Evolutionary conservation across 2,888 invertebrate species (phyloP).

Genomic region (Anthophora plumipes): DNA sequence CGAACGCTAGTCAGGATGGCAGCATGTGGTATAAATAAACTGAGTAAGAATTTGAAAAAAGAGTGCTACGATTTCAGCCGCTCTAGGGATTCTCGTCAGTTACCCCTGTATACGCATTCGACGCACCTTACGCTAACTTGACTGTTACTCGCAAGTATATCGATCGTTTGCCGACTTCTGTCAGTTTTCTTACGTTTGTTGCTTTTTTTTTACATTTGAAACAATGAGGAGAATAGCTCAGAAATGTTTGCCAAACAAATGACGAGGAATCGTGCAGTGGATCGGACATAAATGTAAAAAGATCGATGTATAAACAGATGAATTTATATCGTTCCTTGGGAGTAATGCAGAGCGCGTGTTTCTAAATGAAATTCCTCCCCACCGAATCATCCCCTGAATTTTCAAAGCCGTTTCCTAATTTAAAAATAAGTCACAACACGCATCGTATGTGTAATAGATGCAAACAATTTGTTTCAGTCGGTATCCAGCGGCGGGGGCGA

Average conservation of each 20-base stretch:
- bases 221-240: not conserved
- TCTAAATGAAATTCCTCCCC: too few relatives aligned
- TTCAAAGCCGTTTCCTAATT: too few relatives aligned
- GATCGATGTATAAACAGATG: not conserved
- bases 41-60: slow-evolving; percentile 45
- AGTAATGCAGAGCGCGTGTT: not conserved
- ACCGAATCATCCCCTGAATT: too few relatives aligned
- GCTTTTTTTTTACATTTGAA: slow-evolving; percentile 4
- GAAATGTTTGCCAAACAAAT: not conserved
- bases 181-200: slow-evolving; percentile 27
- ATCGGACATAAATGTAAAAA: not conserved
- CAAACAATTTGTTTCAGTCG: slow-evolving; percentile 65
- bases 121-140: slow-evolving; percentile 58
- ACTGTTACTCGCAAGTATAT: slow-evolving; percentile 60
- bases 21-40: slow-evolving; percentile 50
- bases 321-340: not conserved
- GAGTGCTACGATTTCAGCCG: slow-evolving; percentile 38
- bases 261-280: not conserved
- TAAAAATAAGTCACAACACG: not conserved
- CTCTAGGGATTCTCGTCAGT: slow-evolving; percentile 48
- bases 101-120: slow-evolving; percentile 37
- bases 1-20: slow-evolving; percentile 1
- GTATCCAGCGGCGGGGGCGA: slow-evolving; percentile 44
- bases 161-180: slow-evolving; percentile 59
- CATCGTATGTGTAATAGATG: not conserved